Evolutionary conservation across 92 coral and sea anemone species (phyloP).

Genomic region (Plumapathes pennacea): DNA sequence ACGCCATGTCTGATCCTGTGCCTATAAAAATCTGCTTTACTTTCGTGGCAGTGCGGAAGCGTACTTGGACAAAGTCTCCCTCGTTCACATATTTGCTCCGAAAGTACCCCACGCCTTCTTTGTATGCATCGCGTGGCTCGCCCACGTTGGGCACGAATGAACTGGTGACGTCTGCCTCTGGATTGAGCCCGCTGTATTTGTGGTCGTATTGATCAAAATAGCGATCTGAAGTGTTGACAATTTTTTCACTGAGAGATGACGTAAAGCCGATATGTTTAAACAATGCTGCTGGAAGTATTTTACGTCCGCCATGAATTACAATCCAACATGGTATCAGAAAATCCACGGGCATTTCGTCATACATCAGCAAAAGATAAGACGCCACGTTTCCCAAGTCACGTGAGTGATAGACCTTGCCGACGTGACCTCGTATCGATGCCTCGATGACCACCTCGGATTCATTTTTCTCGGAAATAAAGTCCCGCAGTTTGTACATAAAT

Average conservation of each 20-base stretch:
- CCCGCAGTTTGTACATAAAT: constrained; percentile 49
- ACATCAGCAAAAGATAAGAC: constrained; percentile 49
- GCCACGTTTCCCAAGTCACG: constrained; percentile 51
- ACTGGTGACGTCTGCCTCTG: constrained; percentile 35
- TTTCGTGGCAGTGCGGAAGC: not conserved
- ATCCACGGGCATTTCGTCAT: constrained; percentile 73
- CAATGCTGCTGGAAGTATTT: constrained; percentile 1
- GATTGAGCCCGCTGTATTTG: constrained; percentile 58
- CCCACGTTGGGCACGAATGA: constrained; percentile 3
- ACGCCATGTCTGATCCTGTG: constrained; percentile 55
- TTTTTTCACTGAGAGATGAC: constrained; percentile 48
- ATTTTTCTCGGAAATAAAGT: constrained; percentile 35
- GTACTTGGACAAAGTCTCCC: constrained; percentile 17
- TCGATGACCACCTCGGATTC: constrained; percentile 40
- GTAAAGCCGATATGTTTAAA: constrained; percentile 47
- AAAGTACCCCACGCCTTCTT: constrained; percentile 49
- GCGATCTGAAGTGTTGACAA: constrained; percentile 16
- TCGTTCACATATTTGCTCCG: constrained; percentile 30
- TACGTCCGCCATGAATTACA: not conserved
- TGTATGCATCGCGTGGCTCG: constrained; percentile 51
- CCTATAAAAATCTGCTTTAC: constrained; percentile 44
- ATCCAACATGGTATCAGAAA: constrained; percentile 55
- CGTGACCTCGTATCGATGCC: constrained; percentile 35
- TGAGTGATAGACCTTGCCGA: constrained; percentile 55
- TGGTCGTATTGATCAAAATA: constrained; percentile 56